Percentiles rank a stretch among this genome's conserved stretches.
These are phyloP conservation scores for Oreochromis grahami DNA, from an alignment of 2,797 vertebrate species.

Conservation along the genomic window DNA sequence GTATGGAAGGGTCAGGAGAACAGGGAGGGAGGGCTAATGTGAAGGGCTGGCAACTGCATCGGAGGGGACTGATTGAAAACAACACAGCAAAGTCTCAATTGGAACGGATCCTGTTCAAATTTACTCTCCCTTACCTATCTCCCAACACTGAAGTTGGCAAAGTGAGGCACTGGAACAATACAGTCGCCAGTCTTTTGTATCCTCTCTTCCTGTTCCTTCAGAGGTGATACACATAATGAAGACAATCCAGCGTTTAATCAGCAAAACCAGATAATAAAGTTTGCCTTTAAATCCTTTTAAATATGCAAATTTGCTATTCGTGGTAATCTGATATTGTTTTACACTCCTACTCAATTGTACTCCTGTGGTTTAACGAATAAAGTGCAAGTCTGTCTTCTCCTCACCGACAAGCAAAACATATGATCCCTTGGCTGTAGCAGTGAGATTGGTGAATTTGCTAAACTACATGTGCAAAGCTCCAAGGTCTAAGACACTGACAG, in stretches of 20 bases:
- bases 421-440: background rate
- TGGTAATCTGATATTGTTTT: background rate
- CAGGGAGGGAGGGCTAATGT: conserved; percentile 56
- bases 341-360: background rate
- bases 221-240: background rate
- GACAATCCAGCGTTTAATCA: background rate
- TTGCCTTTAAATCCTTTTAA: background rate
- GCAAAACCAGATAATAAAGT: background rate
- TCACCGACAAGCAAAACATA: background rate
- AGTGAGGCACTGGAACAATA: background rate
- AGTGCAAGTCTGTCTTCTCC: background rate
- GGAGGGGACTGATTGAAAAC: conserved; percentile 66
- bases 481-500: background rate
- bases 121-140: background rate
- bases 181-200: background rate
- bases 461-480: background rate
- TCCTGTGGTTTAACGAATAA: background rate
- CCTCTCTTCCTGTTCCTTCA: background rate
- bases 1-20: conserved; percentile 37
- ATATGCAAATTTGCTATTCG: background rate
- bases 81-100: conserved; percentile 63
- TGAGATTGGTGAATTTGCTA: background rate
- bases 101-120: conserved; percentile 49
- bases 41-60: conserved; percentile 46
- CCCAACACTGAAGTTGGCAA: background rate